Conservation (phyloP, 1,140 invertebrate species). For the Pseudoatta argentina region DNA sequence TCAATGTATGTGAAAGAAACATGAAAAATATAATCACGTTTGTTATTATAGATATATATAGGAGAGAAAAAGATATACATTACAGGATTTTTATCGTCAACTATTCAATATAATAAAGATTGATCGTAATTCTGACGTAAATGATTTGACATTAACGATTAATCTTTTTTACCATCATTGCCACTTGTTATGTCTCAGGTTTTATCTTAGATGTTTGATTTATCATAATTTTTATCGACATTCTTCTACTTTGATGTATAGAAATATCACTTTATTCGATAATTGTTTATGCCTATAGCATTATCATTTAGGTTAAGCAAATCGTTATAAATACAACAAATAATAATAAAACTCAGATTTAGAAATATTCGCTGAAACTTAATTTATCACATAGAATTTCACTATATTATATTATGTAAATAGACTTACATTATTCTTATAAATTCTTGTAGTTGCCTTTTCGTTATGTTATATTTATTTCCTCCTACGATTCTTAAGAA, state of each 20-base stretch:
- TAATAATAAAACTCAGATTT: background rate
- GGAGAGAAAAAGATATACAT: background rate
- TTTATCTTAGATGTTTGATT: conserved; percentile 43
- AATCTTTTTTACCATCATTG: background rate
- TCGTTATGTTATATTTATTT: background rate
- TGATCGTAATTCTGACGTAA: conserved; percentile 51
- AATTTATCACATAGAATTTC: background rate
- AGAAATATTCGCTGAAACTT: background rate
- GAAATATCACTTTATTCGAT: conserved; percentile 39
- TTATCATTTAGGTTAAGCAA: conserved; percentile 66
- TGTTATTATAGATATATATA: background rate
- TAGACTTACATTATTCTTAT: background rate
- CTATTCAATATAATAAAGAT: background rate
- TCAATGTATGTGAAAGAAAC: background rate
- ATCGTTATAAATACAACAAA: conserved; percentile 23
- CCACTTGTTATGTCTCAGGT: conserved; percentile 29
- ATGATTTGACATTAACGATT: background rate
- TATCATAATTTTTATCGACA: conserved; percentile 62
- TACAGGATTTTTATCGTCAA: conserved; percentile 23
- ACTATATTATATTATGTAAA: background rate
- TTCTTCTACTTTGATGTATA: background rate
- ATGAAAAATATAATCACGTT: background rate
- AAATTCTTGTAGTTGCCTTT: background rate
- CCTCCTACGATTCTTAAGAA: background rate
- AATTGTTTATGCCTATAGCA: conserved; percentile 33